Conservation (phyloP, 2,113 vertebrate genomes). For the Neolamprologus modestus region DNA sequence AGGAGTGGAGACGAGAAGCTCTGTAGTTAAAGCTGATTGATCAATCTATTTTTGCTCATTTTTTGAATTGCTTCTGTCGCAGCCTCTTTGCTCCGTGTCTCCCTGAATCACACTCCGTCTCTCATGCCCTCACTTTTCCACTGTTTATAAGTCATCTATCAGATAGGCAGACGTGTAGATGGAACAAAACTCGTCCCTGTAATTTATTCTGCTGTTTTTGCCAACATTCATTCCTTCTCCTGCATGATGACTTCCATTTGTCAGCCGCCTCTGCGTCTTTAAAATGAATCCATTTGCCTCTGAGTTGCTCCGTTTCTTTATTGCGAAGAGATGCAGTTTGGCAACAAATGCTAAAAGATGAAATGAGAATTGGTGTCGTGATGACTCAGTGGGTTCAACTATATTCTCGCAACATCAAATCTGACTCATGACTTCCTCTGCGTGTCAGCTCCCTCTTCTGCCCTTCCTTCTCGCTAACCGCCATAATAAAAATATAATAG, state of each 20-base stretch:
- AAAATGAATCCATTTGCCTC: constrained; percentile 22
- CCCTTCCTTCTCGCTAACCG: background rate
- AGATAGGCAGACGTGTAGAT: background rate
- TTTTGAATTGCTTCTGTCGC: background rate
- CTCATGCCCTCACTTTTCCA: background rate
- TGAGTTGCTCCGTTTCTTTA: background rate
- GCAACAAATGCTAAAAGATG: background rate
- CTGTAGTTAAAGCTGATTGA: background rate
- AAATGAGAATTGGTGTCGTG: constrained; percentile 7
- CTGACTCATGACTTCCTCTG: constrained; percentile 5
- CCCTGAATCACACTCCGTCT: background rate
- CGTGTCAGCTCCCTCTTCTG: background rate
- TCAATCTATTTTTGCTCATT: background rate
- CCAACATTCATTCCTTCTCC: background rate
- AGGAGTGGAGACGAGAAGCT: background rate
- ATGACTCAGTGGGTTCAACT: constrained; percentile 20
- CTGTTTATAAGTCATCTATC: constrained; percentile 17
- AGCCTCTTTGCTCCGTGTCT: background rate
- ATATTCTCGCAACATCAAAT: background rate
- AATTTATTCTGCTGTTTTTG: constrained; percentile 27
- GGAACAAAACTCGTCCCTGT: background rate
- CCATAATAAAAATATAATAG: background rate
- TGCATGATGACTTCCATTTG: background rate
- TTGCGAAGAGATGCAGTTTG: background rate
- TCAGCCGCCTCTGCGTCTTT: constrained; percentile 12